Conservation (phyloP, 2,888 invertebrate genomes). For the Tuberolachnus salignus region DNA sequence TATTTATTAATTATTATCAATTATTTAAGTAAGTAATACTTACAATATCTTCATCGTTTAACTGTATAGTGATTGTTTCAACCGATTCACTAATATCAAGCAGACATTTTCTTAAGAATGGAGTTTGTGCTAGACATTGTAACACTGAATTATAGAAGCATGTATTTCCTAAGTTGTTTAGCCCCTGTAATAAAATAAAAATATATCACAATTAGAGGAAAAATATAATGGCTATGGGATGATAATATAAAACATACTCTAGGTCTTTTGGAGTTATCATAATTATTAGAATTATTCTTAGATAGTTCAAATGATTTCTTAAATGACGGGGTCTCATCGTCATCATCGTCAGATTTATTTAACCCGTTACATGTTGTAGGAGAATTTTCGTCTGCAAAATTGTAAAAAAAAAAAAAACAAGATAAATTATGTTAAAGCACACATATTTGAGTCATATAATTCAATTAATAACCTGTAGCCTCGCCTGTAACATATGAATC, state of each 20-base stretch:
- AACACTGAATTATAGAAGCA: conserved; percentile 97
- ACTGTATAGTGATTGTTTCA: conserved; percentile 64
- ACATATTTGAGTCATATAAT: neutral
- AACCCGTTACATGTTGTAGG: conserved; percentile 40
- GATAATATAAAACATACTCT: conserved; percentile 27
- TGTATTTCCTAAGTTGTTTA: conserved; percentile 92
- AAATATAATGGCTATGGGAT: neutral
- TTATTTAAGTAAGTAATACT: too few species aligned
- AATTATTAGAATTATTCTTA: conserved; percentile 19
- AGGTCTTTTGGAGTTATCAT: conserved; percentile 36
- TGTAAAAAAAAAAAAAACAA: neutral
- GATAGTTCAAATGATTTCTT: conserved; percentile 42
- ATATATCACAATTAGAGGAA: neutral
- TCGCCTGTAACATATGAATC: conserved; percentile 20
- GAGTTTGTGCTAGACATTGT: conserved; percentile 89
- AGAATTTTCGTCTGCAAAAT: conserved; percentile 24
- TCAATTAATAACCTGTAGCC: conserved; percentile 19
- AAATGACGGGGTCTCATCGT: conserved; percentile 20
- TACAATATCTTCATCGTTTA: conserved; percentile 54
- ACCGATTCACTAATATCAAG: conserved; percentile 74
- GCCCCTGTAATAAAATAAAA: conserved; percentile 69
- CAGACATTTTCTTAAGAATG: conserved; percentile 74
- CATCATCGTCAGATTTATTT: conserved; percentile 38
- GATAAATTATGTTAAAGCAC: neutral
- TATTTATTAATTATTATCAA: too few species aligned